Base-by-base conservation (phyloP, 64 coral and sea anemone genomes). In the Exaiptasia diaphana region DNA sequence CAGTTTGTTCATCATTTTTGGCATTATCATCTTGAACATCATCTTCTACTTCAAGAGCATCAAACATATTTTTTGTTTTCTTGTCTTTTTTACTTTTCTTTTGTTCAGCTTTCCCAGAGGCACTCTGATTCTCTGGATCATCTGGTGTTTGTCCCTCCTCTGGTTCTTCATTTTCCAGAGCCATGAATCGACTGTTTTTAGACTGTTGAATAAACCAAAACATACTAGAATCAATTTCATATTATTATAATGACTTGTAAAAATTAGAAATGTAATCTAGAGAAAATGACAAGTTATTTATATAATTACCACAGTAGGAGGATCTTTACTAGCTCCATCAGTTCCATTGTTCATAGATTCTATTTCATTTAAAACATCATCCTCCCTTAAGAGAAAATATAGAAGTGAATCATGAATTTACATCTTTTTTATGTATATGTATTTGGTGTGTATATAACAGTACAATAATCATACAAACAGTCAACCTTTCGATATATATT, bases 321-420 rank as follows among this genome's bases (percentile, higher is more conserved):
- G 13, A 1, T 29, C 52, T 53, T 57, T 73, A n/a, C 43, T 38
- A 37, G 41, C 30, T 11, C 42, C 81, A 70, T 31, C 64, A 22
- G 48, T 64, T 72, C 73, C 81, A 27, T 91, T 97, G n/a, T n/a
- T n/a, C 23, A 97, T 20, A 55, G 33, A 67, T 41, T 97, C 93
- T 29, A 97, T 50, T 1, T 97, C 93, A 83, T 91, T 97, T 22
- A 91, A 38, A 32, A 97, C 93, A 83, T 97, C 93, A 53, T 97
- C 93, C 54, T 97, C 93, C 93, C 93, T 97, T 35, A 20, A 78
- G 78, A 64, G 53, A 10, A 33, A 22, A 83, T 36, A 12, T 56
- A 27, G 25, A 21, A 9, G 26, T 21, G 29, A 22, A 45, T 64
- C 29, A 28, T 62, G 2, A 80, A 42, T 23, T n/a, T n/a, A n/a